Evolutionary conservation across 1,140 invertebrate genomes (phyloP), one percentile per base, ranked within the genome.

Genomic region (Odontomachus brunneus): DNA sequence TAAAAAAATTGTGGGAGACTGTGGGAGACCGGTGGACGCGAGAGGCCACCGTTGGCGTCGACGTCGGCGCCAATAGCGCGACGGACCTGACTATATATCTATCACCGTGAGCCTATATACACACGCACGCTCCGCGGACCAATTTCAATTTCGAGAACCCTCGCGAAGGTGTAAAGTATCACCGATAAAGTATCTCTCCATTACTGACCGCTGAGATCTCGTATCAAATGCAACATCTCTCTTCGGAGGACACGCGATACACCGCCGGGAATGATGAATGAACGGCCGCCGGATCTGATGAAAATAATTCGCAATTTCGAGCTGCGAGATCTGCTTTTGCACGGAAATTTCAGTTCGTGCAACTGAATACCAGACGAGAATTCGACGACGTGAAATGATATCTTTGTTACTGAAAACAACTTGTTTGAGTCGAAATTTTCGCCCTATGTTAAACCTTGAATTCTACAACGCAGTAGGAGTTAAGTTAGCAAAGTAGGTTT

Each of bases 81-180:
- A 81, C 72, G 22, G 53, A 60, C 9, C 22, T 14, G 22, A n/a
- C 38, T 49, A 82, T 75, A 67, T 51, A 78, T 82, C 60, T 86
- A 82, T 67, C 55, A 48, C 44, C 75, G 57, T 9, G 38, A 51
- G 15, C 48, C 48, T 71, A 72, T 5, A 5, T 5, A 33, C 66
- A 66, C 65, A 59, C 55, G 78, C 24, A 24, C 53, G 55, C 19
- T 48, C 38, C 63, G 55, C 55, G 44, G 48, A 24, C 29, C 76
- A 73, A 49, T 88, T 89, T 88, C 90, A 84, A 91, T 91, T 90
- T 91, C 84, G 60, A 62, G 19, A 74, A 75, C 84, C 82, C 88
- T 85, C 60, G 63, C 71, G 26, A 67, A 83, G 29, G 63, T 76
- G 80, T 75, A 67, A 85, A 86, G 84, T 82, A 78, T 86, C 75